These are phyloP conservation scores for Notocelia uddmanniana DNA, from an alignment of 2,888 invertebrate genomes.

Conservation along the genomic window DNA sequence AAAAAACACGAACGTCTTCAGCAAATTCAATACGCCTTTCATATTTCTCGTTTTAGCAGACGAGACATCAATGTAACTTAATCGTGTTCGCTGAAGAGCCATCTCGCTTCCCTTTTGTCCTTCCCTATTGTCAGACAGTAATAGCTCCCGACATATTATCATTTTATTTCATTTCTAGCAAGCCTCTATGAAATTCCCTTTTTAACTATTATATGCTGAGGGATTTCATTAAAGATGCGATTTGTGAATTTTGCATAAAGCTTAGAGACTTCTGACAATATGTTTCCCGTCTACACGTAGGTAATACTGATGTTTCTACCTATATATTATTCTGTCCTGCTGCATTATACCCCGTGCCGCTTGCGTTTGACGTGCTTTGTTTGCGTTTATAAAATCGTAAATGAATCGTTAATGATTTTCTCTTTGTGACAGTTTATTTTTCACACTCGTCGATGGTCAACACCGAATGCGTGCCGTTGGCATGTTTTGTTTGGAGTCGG, in stretches of 20 bases:
- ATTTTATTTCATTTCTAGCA: slow-evolving; percentile 77
- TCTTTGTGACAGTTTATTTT: slow-evolving; percentile 69
- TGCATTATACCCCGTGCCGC: not conserved
- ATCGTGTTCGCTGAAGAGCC: slow-evolving; percentile 68
- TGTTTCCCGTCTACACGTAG: not conserved
- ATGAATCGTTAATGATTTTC: slow-evolving; percentile 59
- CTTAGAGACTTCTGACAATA: slow-evolving; percentile 18
- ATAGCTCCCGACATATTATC: slow-evolving; percentile 75
- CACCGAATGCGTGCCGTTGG: slow-evolving; percentile 73
- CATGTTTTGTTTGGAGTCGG: slow-evolving; percentile 78
- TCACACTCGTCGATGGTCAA: slow-evolving; percentile 68
- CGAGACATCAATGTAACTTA: slow-evolving; percentile 70
- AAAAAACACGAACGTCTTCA: slow-evolving; percentile 44
- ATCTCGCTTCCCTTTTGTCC: slow-evolving; percentile 76
- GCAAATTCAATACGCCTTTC: slow-evolving; percentile 45
- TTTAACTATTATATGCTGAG: slow-evolving; percentile 67
- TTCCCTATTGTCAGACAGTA: slow-evolving; percentile 73
- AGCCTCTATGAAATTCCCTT: slow-evolving; percentile 73
- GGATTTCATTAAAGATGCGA: slow-evolving; percentile 63
- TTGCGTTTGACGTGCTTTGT: slow-evolving; percentile 41
- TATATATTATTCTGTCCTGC: slow-evolving; percentile 11
- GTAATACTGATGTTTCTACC: not conserved
- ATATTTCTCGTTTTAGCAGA: slow-evolving; percentile 50
- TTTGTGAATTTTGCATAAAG: slow-evolving; percentile 49
- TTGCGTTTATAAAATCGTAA: slow-evolving; percentile 47